Conservation (phyloP, 2,888 invertebrate species). For the Ptychoptera contaminata region DNA sequence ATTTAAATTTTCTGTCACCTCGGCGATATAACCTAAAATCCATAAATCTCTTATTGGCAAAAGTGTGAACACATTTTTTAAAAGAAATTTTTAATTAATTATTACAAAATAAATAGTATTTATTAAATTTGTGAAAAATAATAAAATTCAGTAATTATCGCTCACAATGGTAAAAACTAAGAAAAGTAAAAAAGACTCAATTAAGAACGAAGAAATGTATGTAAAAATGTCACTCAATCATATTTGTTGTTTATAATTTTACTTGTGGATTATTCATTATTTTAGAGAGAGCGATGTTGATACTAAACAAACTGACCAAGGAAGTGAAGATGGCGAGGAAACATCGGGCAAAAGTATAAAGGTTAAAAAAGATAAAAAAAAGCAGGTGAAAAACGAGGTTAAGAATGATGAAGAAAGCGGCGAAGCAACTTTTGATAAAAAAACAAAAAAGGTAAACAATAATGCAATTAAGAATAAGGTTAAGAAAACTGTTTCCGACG, state of each 20-base stretch:
- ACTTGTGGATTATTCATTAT: constrained; percentile 16
- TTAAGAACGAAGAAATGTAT: constrained; percentile 61
- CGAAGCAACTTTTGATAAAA: constrained; percentile 28
- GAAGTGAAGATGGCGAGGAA: constrained; percentile 30
- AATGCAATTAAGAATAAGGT: constrained; percentile 32
- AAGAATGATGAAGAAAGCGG: constrained; percentile 34
- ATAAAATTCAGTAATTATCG: too few relatives aligned
- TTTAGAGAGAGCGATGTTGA: constrained; percentile 44
- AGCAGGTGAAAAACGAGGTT: constrained; percentile 32
- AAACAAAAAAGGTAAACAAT: constrained; percentile 42
- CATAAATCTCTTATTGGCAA: background rate
- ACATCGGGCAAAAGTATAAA: constrained; percentile 20
- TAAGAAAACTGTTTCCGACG: constrained; percentile 29
- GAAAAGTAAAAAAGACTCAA: constrained; percentile 63
- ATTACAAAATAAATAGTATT: background rate
- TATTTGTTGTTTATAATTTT: constrained; percentile 3
- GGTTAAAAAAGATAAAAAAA: constrained; percentile 25
- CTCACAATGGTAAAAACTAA: constrained; percentile 58
- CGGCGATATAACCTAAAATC: background rate
- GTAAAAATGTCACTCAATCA: constrained; percentile 15
- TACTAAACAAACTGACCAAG: constrained; percentile 25
- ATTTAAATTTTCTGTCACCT: too few relatives aligned
- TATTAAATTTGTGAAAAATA: constrained; percentile 9
- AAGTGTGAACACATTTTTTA: background rate
- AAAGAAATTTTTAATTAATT: background rate